Conservation (phyloP, 35 echinoderm and acorn worm species). For the Amphiura filiformis region DNA sequence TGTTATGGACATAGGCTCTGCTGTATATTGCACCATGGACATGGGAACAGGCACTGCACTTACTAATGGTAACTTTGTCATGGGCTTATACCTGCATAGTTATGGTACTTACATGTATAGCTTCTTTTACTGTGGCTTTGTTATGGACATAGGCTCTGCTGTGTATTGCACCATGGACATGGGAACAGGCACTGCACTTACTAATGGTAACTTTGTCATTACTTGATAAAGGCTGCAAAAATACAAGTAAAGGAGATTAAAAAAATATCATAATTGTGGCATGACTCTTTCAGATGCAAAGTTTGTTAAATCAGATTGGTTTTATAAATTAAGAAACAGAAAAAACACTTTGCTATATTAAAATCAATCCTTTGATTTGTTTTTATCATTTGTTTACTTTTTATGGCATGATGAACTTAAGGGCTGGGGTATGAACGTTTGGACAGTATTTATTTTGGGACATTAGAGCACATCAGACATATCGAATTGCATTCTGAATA, state of each 20-base stretch:
- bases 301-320: neutral
- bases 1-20: too few species aligned
- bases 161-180: constrained; percentile 27
- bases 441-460: too few species aligned
- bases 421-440: too few species aligned
- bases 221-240: neutral
- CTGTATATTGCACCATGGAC: too few species aligned
- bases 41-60: too few species aligned
- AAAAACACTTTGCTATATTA: neutral
- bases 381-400: too few species aligned
- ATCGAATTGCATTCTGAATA: too few species aligned
- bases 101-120: constrained; percentile 39
- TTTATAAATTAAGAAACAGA: neutral
- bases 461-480: too few species aligned
- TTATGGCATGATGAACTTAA: too few species aligned
- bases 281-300: neutral
- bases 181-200: constrained; percentile 14
- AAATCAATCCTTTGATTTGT: neutral
- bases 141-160: constrained; percentile 47
- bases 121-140: constrained; percentile 44
- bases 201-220: constrained; percentile 2
- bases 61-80: too few species aligned
- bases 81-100: neutral
- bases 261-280: neutral
- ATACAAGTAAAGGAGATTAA: neutral